Conservation (phyloP, 2,888 invertebrate species). For the Biston betularia region DNA sequence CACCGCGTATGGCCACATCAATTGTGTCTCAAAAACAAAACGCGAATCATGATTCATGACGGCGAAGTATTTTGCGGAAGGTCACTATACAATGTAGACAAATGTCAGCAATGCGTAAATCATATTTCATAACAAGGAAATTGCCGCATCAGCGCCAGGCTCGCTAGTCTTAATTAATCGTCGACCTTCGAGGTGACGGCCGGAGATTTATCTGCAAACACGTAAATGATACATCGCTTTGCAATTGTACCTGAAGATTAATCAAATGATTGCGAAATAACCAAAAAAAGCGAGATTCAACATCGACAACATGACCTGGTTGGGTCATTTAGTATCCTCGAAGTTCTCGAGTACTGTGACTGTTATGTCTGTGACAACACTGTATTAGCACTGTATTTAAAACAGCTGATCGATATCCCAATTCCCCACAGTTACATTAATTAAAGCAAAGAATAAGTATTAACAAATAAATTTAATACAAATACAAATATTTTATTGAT, state of each 20-base stretch:
- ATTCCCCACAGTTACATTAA: too few relatives aligned
- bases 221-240: conserved; percentile 49
- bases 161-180: conserved; percentile 74
- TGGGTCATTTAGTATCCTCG: background rate
- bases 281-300: conserved; percentile 16
- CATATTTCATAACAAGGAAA: conserved; percentile 71
- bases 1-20: conserved; percentile 58
- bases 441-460: too few relatives aligned
- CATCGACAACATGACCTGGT: background rate
- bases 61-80: conserved; percentile 70
- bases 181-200: conserved; percentile 65
- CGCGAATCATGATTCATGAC: conserved; percentile 70
- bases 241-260: conserved; percentile 40
- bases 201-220: conserved; percentile 66
- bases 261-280: conserved; percentile 31
- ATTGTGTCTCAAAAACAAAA: conserved; percentile 65
- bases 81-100: conserved; percentile 52
- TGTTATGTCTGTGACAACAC: background rate
- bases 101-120: conserved; percentile 60
- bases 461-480: too few relatives aligned
- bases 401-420: too few relatives aligned
- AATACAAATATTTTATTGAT: too few relatives aligned
- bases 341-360: background rate
- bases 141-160: conserved; percentile 50
- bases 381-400: background rate